Conservation (phyloP, 2,797 vertebrate genomes). For the Microtus agrestis region DNA sequence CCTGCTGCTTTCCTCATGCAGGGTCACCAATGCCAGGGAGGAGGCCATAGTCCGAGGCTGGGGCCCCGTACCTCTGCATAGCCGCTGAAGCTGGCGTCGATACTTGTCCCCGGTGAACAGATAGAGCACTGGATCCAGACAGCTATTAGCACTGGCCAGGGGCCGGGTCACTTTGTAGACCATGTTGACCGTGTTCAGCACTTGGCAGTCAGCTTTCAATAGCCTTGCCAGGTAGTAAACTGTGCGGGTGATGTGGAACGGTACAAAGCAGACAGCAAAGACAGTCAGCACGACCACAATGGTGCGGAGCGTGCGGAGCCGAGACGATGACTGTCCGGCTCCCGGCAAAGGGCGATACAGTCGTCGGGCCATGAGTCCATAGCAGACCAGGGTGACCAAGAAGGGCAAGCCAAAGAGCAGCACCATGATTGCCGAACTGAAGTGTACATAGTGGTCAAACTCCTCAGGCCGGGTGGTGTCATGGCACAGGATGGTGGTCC, state of each 20-base stretch:
- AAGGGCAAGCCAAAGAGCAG: slow-evolving; percentile 95
- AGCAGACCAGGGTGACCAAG: slow-evolving; percentile 92
- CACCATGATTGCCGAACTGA: slow-evolving; percentile 93
- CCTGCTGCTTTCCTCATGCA: not conserved
- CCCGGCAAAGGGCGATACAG: slow-evolving; percentile 89
- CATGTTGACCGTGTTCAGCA: slow-evolving; percentile 94
- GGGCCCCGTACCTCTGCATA: slow-evolving; percentile 74
- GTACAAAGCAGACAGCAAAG: slow-evolving; percentile 95
- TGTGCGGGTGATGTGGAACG: slow-evolving; percentile 96
- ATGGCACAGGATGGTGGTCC: slow-evolving; percentile 93
- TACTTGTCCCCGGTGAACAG: slow-evolving; percentile 94
- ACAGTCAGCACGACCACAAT: slow-evolving; percentile 93
- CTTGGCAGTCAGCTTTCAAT: slow-evolving; percentile 89
- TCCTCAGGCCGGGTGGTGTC: slow-evolving; percentile 94
- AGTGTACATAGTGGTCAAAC: slow-evolving; percentile 92
- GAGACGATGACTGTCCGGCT: slow-evolving; percentile 82
- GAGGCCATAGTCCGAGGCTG: not conserved
- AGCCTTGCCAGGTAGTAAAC: slow-evolving; percentile 95
- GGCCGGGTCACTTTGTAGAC: slow-evolving; percentile 97
- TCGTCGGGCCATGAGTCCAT: slow-evolving; percentile 92
- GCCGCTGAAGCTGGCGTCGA: slow-evolving; percentile 87
- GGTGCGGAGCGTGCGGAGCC: slow-evolving; percentile 92
- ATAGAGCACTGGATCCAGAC: slow-evolving; percentile 96
- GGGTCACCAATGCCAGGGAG: slow-evolving; percentile 78
- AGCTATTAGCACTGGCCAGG: slow-evolving; percentile 96